Evolutionary conservation across 2,113 vertebrate genomes (phyloP).

Genomic region (Dromiciops gliroides): DNA sequence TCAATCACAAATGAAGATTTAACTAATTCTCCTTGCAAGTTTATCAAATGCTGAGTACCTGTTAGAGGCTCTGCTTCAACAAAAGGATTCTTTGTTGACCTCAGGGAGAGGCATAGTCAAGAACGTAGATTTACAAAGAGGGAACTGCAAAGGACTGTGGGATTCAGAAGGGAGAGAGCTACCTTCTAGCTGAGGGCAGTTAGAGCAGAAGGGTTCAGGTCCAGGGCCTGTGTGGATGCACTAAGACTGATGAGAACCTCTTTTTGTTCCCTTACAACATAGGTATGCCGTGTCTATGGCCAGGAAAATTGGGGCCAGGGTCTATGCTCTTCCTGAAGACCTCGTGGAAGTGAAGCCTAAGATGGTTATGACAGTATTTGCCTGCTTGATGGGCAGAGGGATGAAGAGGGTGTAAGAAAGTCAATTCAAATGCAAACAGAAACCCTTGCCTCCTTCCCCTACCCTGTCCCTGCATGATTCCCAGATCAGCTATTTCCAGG

Average conservation of each 20-base stretch:
- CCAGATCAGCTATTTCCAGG: conserved; percentile 83
- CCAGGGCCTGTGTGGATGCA: too few species aligned
- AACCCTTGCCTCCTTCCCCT: conserved; percentile 47
- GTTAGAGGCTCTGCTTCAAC: neutral
- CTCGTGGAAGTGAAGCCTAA: conserved; percentile 94
- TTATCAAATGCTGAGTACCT: neutral
- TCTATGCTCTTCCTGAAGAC: conserved; percentile 95
- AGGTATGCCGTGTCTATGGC: conserved; percentile 96
- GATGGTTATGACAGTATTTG: conserved; percentile 98
- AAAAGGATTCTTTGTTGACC: neutral
- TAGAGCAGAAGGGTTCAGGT: neutral
- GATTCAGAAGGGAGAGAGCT: neutral
- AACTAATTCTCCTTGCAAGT: neutral
- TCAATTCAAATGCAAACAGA: conserved; percentile 34
- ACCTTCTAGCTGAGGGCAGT: neutral
- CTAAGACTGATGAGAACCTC: neutral
- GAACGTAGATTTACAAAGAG: too few species aligned
- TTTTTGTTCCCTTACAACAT: conserved; percentile 43
- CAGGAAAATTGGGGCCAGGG: conserved; percentile 92
- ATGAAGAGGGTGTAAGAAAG: conserved; percentile 91
- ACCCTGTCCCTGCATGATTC: conserved; percentile 79
- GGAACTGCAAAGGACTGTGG: too few species aligned
- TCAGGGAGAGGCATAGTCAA: neutral
- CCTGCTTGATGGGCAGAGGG: conserved; percentile 97
- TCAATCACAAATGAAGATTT: neutral